Evolutionary conservation across 2,797 vertebrate species (phyloP).

Genomic region (Mareca penelope): DNA sequence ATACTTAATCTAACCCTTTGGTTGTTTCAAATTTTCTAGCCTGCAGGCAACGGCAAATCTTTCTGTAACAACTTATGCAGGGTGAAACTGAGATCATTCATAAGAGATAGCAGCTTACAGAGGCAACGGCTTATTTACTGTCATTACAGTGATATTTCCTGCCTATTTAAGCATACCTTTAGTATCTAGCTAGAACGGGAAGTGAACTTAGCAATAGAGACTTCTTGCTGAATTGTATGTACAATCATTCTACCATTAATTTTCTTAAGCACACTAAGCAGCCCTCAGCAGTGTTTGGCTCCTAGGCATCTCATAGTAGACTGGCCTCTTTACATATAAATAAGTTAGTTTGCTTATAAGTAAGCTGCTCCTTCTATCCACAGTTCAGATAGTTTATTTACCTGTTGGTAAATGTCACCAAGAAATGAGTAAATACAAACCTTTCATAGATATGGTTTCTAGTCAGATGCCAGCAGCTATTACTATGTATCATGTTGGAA

Average conservation of each 20-base stretch:
- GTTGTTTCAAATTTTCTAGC: constrained; percentile 29
- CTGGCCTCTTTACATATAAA: constrained; percentile 45
- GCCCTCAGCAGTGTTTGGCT: not conserved
- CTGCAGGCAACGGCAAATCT: not conserved
- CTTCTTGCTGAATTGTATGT: not conserved
- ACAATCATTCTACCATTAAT: constrained; percentile 15
- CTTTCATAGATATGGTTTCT: not conserved
- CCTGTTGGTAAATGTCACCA: not conserved
- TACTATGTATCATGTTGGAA: not conserved
- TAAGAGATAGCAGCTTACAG: not conserved
- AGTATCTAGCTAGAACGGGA: not conserved
- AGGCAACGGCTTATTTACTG: not conserved
- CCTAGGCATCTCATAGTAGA: not conserved
- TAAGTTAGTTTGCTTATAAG: constrained; percentile 3
- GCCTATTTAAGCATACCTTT: not conserved
- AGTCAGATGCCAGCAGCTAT: not conserved
- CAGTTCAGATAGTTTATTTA: not conserved
- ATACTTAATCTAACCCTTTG: constrained; percentile 10
- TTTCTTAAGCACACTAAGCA: constrained; percentile 24
- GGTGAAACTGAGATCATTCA: not conserved
- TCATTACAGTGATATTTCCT: not conserved
- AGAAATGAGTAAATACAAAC: not conserved
- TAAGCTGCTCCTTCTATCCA: not conserved
- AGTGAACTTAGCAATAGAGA: not conserved
- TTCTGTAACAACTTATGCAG: not conserved